These are phyloP conservation scores for Columba guinea DNA, from an alignment of 2,797 vertebrate species.

Conservation along the genomic window DNA sequence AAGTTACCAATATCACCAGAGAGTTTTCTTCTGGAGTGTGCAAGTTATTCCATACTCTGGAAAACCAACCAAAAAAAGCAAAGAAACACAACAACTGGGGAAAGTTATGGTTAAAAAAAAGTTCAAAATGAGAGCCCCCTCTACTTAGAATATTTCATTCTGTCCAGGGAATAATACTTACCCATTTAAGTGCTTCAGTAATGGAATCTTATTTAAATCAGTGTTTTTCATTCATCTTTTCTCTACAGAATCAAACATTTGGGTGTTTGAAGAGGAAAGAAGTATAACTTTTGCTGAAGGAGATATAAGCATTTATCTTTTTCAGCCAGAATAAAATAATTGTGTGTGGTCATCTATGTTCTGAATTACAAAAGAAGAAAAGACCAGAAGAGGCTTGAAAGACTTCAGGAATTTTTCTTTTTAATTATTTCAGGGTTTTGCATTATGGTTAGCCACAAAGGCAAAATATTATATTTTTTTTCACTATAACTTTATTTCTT, in stretches of 20 bases:
- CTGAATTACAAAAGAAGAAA: background rate
- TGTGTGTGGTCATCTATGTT: background rate
- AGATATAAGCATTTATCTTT: background rate
- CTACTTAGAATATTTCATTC: background rate
- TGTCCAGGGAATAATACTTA: background rate
- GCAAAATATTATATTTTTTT: background rate
- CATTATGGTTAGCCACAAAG: background rate
- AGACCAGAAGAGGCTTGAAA: background rate
- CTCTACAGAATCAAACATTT: background rate
- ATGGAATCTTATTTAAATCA: background rate
- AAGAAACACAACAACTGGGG: background rate
- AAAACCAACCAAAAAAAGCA: background rate
- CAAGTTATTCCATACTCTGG: background rate
- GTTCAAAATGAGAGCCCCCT: accelerated
- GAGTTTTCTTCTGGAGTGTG: background rate
- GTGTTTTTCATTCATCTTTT: background rate
- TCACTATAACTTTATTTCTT: background rate
- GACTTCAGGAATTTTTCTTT: background rate
- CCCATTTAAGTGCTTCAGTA: background rate
- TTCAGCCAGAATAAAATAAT: background rate
- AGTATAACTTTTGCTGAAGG: background rate
- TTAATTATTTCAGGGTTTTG: background rate
- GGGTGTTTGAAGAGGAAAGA: background rate
- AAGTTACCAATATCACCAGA: background rate
- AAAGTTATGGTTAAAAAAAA: background rate